These are phyloP conservation scores for Chirona hameri DNA, from an alignment of 2,888 invertebrate genomes.

Conservation along the genomic window DNA sequence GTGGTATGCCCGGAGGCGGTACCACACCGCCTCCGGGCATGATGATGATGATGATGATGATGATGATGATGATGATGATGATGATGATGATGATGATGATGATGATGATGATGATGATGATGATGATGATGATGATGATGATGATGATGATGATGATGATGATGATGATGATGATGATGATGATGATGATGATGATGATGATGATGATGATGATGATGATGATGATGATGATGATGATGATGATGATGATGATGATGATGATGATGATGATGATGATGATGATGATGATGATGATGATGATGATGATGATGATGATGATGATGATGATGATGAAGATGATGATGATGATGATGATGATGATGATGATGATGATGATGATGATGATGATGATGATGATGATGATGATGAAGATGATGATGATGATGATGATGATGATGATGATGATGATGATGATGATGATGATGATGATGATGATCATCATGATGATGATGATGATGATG, in stretches of 20 bases:
- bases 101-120: slow-evolving; percentile 22
- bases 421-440: too few species aligned
- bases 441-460: too few species aligned
- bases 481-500: too few species aligned
- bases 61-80: slow-evolving; percentile 22
- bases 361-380: slow-evolving; percentile 22
- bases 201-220: slow-evolving; percentile 12
- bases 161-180: slow-evolving; percentile 22
- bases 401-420: background rate
- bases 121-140: slow-evolving; percentile 22
- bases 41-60: slow-evolving; percentile 22
- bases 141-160: slow-evolving; percentile 22
- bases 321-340: slow-evolving; percentile 12
- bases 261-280: slow-evolving; percentile 22
- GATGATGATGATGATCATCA: too few species aligned
- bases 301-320: slow-evolving; percentile 22
- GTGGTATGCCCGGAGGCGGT: too few species aligned
- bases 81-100: slow-evolving; percentile 22
- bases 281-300: slow-evolving; percentile 22
- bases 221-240: slow-evolving; percentile 22
- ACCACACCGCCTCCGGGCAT: too few species aligned
- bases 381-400: slow-evolving; percentile 12
- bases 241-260: slow-evolving; percentile 22
- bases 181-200: slow-evolving; percentile 22
- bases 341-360: slow-evolving; percentile 22